A percentile compares a stretch with the other conserved stretches of the same genome.
phyloP scores from a whole-genome alignment of 1,140 invertebrate species.

The Antheraea mylitta region DNA sequence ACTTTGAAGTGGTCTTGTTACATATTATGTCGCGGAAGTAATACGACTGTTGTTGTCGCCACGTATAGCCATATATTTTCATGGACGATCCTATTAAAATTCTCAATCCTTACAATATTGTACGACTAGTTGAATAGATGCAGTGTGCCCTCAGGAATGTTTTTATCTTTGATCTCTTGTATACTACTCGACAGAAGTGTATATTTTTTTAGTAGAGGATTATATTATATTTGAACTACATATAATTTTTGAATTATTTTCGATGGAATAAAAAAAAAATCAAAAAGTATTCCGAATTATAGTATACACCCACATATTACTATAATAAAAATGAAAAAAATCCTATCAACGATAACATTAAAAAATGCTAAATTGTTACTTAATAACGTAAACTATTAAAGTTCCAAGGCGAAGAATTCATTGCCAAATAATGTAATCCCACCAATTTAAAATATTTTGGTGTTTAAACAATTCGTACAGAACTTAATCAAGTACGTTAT shows the following conservation, averaged over 20 bases:
- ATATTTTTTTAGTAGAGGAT: too few species aligned
- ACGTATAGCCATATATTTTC: not conserved
- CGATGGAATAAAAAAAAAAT: not conserved
- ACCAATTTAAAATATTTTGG: not conserved
- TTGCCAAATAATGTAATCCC: not conserved
- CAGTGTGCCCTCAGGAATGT: constrained; percentile 48
- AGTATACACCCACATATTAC: too few species aligned
- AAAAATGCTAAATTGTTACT: not conserved
- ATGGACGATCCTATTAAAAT: constrained; percentile 10
- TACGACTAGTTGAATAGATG: constrained; percentile 37
- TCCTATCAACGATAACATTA: too few species aligned
- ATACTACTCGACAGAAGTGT: constrained; percentile 16
- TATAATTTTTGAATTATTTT: too few species aligned
- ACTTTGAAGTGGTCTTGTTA: not conserved
- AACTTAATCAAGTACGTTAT: not conserved
- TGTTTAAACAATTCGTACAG: not conserved
- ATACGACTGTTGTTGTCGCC: not conserved
- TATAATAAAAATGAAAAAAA: too few species aligned
- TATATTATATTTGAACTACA: not conserved
- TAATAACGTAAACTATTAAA: not conserved
- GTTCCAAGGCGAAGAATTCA: too few species aligned
- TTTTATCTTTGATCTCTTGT: constrained; percentile 41
- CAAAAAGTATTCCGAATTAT: too few species aligned
- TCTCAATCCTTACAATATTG: constrained; percentile 13
- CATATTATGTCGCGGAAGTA: not conserved